Base-by-base conservation (phyloP, 2,113 vertebrate species). In the Alaudala cheleensis region DNA sequence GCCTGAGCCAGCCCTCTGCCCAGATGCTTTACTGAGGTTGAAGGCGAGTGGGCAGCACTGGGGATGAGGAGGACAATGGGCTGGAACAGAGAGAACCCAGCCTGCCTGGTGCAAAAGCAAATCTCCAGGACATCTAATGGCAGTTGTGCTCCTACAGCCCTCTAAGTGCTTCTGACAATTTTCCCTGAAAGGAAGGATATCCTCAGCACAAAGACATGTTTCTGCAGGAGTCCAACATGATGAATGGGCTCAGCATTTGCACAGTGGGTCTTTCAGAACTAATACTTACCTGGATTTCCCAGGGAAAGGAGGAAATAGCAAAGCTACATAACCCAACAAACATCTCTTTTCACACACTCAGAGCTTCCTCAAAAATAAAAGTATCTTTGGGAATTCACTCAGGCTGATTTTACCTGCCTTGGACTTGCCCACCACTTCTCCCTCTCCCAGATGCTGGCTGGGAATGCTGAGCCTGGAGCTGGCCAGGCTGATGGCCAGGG, bases 271-370 rank as follows among this genome's bases (percentile, higher is more conserved):
- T 69, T 76, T 92, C 50, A 81, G 37, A 73, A 67, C 64, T 71
- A 78, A 91, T 67, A 88, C 86, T 88, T 91, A 84, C 83, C 80
- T 5, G 3, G 49, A 53, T 86, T 94, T 88, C 72, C 77, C 86
- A 44, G 20, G 69, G 26, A 83, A 92, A 88, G 31, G 72, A 81
- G 60, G 69, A 81, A 95, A 88, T 39, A 84, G 4, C 44, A 56
- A 81, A 88, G 78, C 77, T 71, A 5, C 12, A 71, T 31, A 71
- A 87, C 6, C 12, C 31, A 64, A 71, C 28, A 88, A 88, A 84
- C 23, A 28, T 53, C 29, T 81, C 62, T 81, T 56, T 82, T 57
- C 62, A 81, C 53, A 85, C 33, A 39, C 34, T 54, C 44, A 12
- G 18, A 58, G 8, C 37, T 92, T 92, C 82, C 82, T 76, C 34